Conservation (phyloP, 2,888 invertebrate species). For the Empis stercorea region DNA sequence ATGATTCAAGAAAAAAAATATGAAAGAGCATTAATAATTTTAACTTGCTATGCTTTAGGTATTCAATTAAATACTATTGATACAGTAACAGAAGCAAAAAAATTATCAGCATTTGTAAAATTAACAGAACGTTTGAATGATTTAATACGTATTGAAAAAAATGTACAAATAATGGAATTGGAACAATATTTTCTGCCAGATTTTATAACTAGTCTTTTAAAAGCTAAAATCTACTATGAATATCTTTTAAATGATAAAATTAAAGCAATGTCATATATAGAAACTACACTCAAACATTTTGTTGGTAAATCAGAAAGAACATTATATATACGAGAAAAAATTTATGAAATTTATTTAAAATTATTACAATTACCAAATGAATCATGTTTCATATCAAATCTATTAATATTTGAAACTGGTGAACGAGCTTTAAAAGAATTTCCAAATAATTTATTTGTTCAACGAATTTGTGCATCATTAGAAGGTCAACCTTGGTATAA, state of each 20-base stretch:
- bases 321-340: slow-evolving; percentile 32
- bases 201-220: slow-evolving; percentile 21
- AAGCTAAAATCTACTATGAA: slow-evolving; percentile 20
- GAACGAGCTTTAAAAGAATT: slow-evolving; percentile 36
- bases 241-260: slow-evolving; percentile 17
- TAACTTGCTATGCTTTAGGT: slow-evolving; percentile 18
- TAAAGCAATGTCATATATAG: slow-evolving; percentile 20
- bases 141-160: slow-evolving; percentile 18
- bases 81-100: slow-evolving; percentile 14
- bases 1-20: slow-evolving; percentile 16
- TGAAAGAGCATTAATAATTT: slow-evolving; percentile 19
- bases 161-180: slow-evolving; percentile 21
- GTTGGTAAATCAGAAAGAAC: slow-evolving; percentile 17
- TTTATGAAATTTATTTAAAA: slow-evolving; percentile 34
- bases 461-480: slow-evolving; percentile 37
- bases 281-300: slow-evolving; percentile 18
- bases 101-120: slow-evolving; percentile 17
- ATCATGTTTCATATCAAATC: slow-evolving; percentile 30
- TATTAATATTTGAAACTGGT: slow-evolving; percentile 34
- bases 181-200: slow-evolving; percentile 28
- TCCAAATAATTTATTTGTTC: slow-evolving; percentile 45
- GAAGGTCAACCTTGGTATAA: slow-evolving; percentile 42
- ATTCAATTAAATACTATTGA: slow-evolving; percentile 10
- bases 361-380: slow-evolving; percentile 17
- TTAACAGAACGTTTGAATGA: slow-evolving; percentile 16